Percentiles rank a stretch among this genome's conserved stretches.
These are phyloP conservation scores for Orthonychiurus folsomi DNA, from an alignment of 2,888 invertebrate genomes.

Conservation along the genomic window DNA sequence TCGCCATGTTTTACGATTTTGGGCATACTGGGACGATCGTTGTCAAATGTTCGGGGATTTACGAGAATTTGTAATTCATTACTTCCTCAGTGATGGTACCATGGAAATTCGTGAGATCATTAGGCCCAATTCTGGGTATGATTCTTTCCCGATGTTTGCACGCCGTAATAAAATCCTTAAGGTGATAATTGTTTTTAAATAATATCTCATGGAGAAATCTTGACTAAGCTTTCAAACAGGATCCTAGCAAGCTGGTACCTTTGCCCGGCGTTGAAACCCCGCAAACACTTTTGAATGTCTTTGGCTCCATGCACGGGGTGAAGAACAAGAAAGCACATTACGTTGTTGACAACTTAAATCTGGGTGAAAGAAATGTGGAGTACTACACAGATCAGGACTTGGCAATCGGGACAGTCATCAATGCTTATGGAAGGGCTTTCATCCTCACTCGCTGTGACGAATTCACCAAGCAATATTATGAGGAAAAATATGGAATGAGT, in stretches of 20 bases:
- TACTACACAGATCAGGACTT: slow-evolving; percentile 59
- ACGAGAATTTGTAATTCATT: slow-evolving; percentile 69
- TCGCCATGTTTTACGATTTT: slow-evolving; percentile 61
- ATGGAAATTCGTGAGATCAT: slow-evolving; percentile 74
- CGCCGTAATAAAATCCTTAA: slow-evolving; percentile 69
- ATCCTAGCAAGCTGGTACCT: slow-evolving; percentile 26
- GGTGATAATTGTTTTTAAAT: no score
- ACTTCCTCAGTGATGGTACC: slow-evolving; percentile 78
- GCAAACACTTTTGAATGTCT: slow-evolving; percentile 54
- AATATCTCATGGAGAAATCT: background rate
- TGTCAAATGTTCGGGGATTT: slow-evolving; percentile 65
- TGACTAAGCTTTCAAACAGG: slow-evolving; percentile 5
- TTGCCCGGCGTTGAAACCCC: slow-evolving; percentile 41
- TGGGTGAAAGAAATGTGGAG: slow-evolving; percentile 30
- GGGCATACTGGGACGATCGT: slow-evolving; percentile 83
- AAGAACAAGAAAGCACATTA: slow-evolving; percentile 45
- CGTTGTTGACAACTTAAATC: slow-evolving; percentile 50
- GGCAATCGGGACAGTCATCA: slow-evolving; percentile 68
- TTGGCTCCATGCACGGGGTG: slow-evolving; percentile 51
- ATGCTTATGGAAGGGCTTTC: slow-evolving; percentile 71
- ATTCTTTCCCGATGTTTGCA: slow-evolving; percentile 63
- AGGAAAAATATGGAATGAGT: slow-evolving; percentile 58
- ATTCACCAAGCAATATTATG: slow-evolving; percentile 76
- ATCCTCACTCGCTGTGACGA: slow-evolving; percentile 73
- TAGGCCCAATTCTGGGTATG: slow-evolving; percentile 60